Base-by-base conservation (phyloP, 2,888 invertebrate species). In the Timandra comae region DNA sequence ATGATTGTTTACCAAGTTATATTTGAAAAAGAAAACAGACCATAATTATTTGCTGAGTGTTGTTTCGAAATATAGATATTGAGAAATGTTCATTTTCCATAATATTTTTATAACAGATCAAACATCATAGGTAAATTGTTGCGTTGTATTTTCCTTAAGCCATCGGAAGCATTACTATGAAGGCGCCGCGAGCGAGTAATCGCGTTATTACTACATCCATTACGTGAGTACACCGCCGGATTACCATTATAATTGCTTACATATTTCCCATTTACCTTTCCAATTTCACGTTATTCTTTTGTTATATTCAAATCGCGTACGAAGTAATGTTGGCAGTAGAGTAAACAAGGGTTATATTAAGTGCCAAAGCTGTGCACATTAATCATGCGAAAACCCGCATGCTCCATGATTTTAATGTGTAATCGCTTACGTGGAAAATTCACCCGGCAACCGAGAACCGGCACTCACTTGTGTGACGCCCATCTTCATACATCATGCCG, bases 341-440 rank as follows among this genome's bases (percentile, higher is more conserved):
- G 37, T 37, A 46, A 41, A 43, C 46, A 43, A 33, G 39, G 43
- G 41, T 37, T 28, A 34, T 38, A 43, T 42, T 36, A 35, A 40
- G 36, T 35, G 41, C 27, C 33, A 29, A 33, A 29, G 27, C 35
- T 20, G 28, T 22, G 30, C 35, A 47, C 57, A 72, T 74, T 63
- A 64, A 68, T 74, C 72, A 72, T 58, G 52, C 48, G 43, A 51
- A 50, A 33, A 16, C 36, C 54, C 61, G 46, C 52, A 55, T 55
- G 55, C 49, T 46, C 56, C 56, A 50, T 50, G 61, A 60, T 63
- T 62, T 57, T 52, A 61, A 56, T 51, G 57, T 59, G 56, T 56
- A 56, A 63, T 52, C 54, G 53, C 52, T 56, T 52, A 54, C 47
- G 52, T 53, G 56, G 57, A 56, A 56, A 57, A 63, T 61, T 58